Conservation (phyloP, 1,140 invertebrate genomes). For the Pteromalus puparum region DNA sequence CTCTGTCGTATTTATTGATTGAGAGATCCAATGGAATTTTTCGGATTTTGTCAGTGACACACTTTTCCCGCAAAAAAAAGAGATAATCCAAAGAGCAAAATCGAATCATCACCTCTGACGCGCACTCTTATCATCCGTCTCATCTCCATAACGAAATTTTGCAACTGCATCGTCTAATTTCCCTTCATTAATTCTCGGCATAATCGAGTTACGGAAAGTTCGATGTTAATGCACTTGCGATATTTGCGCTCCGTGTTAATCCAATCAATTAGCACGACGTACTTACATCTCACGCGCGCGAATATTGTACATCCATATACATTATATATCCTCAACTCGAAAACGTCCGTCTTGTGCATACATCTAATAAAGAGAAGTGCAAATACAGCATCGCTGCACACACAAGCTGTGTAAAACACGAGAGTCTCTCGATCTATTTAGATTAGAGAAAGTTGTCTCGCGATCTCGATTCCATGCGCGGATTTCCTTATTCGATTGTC, state of each 20-base stretch:
- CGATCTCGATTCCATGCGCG: not conserved
- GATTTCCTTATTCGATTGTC: slow-evolving; percentile 25
- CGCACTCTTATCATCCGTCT: too few species aligned
- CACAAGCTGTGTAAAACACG: not conserved
- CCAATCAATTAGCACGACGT: not conserved
- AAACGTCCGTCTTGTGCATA: too few species aligned
- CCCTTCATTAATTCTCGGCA: not conserved
- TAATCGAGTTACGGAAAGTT: not conserved
- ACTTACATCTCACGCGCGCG: not conserved
- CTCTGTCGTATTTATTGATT: not conserved
- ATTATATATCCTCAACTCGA: too few species aligned
- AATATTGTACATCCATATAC: not conserved
- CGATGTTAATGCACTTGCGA: not conserved
- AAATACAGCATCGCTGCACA: not conserved
- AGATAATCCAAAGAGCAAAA: too few species aligned
- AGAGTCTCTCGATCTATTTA: slow-evolving; percentile 56
- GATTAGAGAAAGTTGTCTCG: slow-evolving; percentile 64
- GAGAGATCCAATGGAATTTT: not conserved
- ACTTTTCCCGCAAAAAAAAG: too few species aligned
- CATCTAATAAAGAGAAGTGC: not conserved
- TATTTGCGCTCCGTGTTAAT: not conserved
- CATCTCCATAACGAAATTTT: not conserved
- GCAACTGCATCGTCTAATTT: not conserved
- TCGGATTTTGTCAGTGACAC: not conserved
- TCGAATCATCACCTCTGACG: too few species aligned